These are phyloP conservation scores for Melopsittacus undulatus DNA, from an alignment of 2,797 vertebrate genomes.

Conservation along the genomic window DNA sequence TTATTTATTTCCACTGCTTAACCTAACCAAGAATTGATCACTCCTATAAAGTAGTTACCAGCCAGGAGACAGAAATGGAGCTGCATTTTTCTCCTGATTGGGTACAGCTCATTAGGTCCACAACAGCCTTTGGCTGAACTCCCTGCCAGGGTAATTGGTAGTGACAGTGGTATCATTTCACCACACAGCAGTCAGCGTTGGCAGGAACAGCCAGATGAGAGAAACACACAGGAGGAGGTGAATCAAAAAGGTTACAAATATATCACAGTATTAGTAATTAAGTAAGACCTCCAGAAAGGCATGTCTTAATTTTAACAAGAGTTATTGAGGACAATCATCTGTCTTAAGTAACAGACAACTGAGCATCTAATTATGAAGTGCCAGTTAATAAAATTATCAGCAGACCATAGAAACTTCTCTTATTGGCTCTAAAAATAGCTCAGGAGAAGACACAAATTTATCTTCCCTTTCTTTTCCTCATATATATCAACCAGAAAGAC, in stretches of 20 bases:
- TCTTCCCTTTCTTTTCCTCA: background rate
- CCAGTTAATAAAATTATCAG: background rate
- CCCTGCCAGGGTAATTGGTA: conserved; percentile 10
- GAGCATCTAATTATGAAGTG: background rate
- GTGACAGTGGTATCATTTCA: background rate
- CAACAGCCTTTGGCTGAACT: background rate
- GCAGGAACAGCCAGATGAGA: background rate
- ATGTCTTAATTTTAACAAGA: background rate
- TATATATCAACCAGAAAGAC: background rate
- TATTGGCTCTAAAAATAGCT: background rate
- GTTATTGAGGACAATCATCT: background rate
- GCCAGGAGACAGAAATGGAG: background rate
- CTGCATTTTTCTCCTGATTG: background rate
- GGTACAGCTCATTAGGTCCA: conserved; percentile 47
- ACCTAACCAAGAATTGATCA: background rate
- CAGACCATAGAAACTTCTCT: background rate
- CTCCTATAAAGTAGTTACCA: background rate
- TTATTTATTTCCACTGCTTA: background rate
- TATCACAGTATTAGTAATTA: background rate
- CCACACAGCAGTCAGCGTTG: background rate
- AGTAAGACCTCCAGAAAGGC: background rate
- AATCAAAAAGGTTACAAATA: background rate
- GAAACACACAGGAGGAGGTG: background rate
- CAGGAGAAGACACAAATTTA: background rate
- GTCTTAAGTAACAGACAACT: background rate